Percentiles rank a stretch among this genome's conserved stretches.
These are phyloP conservation scores for Bombylius discolor DNA, from an alignment of 2,888 invertebrate genomes.

Conservation along the genomic window DNA sequence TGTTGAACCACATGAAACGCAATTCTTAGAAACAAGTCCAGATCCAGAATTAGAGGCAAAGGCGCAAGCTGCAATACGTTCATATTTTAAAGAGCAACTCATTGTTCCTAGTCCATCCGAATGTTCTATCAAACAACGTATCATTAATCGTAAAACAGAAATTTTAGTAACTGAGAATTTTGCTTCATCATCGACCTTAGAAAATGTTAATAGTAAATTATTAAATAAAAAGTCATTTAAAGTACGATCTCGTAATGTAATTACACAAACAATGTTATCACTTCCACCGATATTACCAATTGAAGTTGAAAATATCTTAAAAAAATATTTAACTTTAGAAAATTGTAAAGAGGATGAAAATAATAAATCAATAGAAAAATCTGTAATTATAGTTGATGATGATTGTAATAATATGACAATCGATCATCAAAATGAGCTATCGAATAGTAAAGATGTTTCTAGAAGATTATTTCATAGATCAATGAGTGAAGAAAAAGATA, in stretches of 20 bases:
- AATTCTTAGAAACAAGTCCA: constrained; percentile 37
- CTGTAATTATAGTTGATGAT: too few species aligned
- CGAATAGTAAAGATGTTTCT: background rate
- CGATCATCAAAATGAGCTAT: background rate
- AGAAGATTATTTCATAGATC: background rate
- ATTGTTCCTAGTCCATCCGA: constrained; percentile 35
- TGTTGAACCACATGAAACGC: constrained; percentile 43
- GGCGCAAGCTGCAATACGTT: constrained; percentile 47
- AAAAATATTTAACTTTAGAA: constrained; percentile 42
- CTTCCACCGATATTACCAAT: constrained; percentile 44
- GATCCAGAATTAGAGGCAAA: constrained; percentile 47
- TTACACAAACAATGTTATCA: constrained; percentile 45
- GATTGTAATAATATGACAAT: background rate
- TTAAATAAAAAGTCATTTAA: too few species aligned
- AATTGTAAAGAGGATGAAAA: background rate
- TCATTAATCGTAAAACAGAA: background rate
- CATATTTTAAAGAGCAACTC: constrained; percentile 33
- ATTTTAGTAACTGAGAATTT: too few species aligned
- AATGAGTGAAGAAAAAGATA: background rate
- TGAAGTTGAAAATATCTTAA: constrained; percentile 43
- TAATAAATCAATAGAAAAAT: background rate
- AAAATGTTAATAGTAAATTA: too few species aligned
- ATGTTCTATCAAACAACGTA: constrained; percentile 18
- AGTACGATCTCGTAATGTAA: constrained; percentile 28
- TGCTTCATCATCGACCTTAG: too few species aligned